Evolutionary conservation across 2,888 invertebrate genomes (phyloP).

Genomic region (Acheta domesticus): DNA sequence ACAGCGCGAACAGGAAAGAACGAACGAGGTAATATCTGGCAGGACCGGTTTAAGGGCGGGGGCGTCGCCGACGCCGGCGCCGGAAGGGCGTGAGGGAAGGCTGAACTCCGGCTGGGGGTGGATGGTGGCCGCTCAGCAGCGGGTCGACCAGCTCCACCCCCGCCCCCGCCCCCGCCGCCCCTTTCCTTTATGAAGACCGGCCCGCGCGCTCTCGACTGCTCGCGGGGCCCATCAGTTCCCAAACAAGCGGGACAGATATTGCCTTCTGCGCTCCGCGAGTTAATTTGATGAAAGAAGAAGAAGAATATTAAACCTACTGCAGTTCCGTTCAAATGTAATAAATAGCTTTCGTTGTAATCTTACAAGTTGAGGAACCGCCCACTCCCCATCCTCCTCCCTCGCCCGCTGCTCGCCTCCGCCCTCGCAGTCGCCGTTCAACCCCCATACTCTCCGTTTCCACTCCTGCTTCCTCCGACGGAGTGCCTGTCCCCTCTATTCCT

Average conservation of each 20-base stretch:
- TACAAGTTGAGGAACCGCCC: not conserved
- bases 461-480: not conserved
- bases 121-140: no score
- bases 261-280: not conserved
- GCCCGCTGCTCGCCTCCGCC: no score
- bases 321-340: conserved; percentile 18
- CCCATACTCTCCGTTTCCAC: not conserved
- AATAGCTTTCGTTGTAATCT: conserved; percentile 18
- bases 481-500: not conserved
- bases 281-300: conserved; percentile 18
- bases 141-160: not conserved
- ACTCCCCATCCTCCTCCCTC: no score
- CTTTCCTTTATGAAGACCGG: not conserved
- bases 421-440: not conserved
- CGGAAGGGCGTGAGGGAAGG: not conserved
- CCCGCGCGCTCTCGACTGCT: not conserved
- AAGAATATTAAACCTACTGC: conserved; percentile 11
- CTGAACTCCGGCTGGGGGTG: not conserved
- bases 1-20: no score
- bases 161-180: not conserved
- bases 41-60: no score
- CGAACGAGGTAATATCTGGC: no score
- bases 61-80: no score
- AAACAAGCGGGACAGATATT: not conserved
- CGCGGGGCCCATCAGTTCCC: not conserved